Evolutionary conservation across 2,113 vertebrate genomes (phyloP), one percentile per base, ranked within the genome.

Genomic region (Prochilodus magdalenae): DNA sequence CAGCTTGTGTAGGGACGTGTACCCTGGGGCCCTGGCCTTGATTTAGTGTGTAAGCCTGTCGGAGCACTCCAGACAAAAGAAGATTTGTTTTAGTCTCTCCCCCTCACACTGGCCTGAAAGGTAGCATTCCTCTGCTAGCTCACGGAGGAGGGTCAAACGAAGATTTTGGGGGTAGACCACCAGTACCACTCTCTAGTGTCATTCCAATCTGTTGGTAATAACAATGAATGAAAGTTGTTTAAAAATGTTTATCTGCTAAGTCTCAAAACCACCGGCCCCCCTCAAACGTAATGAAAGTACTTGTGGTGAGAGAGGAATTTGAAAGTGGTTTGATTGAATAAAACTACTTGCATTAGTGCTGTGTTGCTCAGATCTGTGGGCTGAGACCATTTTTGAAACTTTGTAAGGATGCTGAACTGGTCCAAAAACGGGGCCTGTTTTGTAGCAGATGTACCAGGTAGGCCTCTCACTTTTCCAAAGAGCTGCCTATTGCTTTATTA

Each of bases 121-220:
- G 79, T 62, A 63, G 62, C 87, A 88, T 91, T 92, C 83, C 66
- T 57, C 14, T 40, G 24, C 67, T 24, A 36, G 29, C 30, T 44
- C 75, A 72, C 49, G 33, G 62, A 63, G 24, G 26, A 71, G 6
- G 29, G 85, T 88, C 67, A 62, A 82, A 85, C 82, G 85, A 90
- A 88, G 89, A 86, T 83, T 89, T 90, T 75, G 72, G 75, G 29
- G 16, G 84, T 83, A 14, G 40, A 29, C 16, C 5, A 33, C 4
- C 11, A 24, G 29, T 13, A 40, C 75, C 75, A 13, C n/a, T 18
- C 47, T 15, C 14, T 49, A 22, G n/a, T 77, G 40, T 77, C 40
- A 10, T 24, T 57, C 26, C 18, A n/a, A 11, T 59, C 7, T 36
- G 22, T 14, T 26, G 27, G 30, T 15, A 49, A 18, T 49, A 47